Base-by-base conservation (phyloP, 2,797 vertebrate species). In the Mormyrops boulengeri region DNA sequence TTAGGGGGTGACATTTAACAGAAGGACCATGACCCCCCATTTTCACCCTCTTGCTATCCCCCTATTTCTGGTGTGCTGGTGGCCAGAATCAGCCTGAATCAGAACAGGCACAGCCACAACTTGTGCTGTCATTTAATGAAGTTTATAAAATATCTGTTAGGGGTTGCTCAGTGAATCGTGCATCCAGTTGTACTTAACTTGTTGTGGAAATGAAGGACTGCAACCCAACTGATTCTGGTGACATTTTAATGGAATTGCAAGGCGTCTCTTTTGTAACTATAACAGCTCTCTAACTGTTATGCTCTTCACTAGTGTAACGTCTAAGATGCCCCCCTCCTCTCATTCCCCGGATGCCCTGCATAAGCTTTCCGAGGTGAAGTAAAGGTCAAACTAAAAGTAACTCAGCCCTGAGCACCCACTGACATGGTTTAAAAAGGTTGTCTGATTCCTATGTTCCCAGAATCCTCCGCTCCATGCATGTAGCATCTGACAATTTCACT, bases 1-100 rank as follows among this genome's bases (percentile, higher is more conserved):
- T 91, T 87, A 89, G 88, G 89, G 92, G 93, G 88, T 96, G 96
- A 96, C 96, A 96, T 97, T 97, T 96, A 94, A 90, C 94, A 92
- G 93, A 96, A 96, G 96, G 95, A 95, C 94, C 95, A 95, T 91
- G 96, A 96, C 96, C 96, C 95, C 93, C 94, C 91, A 91, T 94
- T 94, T 94, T 93, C 91, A 91, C 85, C 53, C 50, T 88, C 34
- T 88, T 88, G 44, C 66, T 60, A 62, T 90, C 89, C 22, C 55
- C 41, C 53, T 66, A 80, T 41, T 50, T 22, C 7, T 6, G 52
- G 26, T 47, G 17, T 12, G 55, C 38, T 66, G 19, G 26, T 62
- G 11, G 9, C 30, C 22, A 41, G 34, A 73, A 73, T 38, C 86
- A 19, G 2, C 38, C 30, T 6, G 66, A 53, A 41, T 19, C 86